Base-by-base conservation (phyloP, 37 sponge, comb jelly and placozoan genomes). In the Aplysina aerophoba region DNA sequence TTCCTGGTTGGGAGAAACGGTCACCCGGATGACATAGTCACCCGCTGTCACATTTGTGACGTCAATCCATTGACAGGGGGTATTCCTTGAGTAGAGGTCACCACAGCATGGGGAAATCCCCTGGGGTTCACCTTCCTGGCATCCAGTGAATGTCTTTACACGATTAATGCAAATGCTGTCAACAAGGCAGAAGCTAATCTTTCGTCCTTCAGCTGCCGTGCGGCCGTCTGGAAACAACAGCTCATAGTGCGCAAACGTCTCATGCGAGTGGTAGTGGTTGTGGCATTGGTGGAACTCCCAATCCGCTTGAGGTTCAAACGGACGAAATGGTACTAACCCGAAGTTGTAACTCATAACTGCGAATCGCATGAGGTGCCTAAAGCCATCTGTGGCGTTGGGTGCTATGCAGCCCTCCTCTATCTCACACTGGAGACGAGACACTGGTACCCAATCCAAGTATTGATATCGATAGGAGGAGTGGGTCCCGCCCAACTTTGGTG, bases 1-100 rank as follows among this genome's bases (percentile, higher is more conserved):
- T 13, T 69, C 56, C 4, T 63, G 60, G 31, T 66, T 57, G 17
- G 97, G 94, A 63, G 94, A 94, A 31, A 97, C 74, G 2, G 30
- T 77, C 59, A 86, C 72, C 34, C 66, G 59, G 17, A 97, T 81
- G 35, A 80, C 59, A 59, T 97, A 97, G 57, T 33, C 73, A 0
- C 93, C 93, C 4, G 82, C 59, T 0, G 90, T 81, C 24, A 92
- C 84, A 28, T 61, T 87, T 13, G 95, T 97, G 62, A 97, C 80
- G 62, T 97, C 97, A 31, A 97, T 92, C 97, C 97, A 97, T 82
- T 97, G 94, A 58, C 97, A 97, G 83, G 91, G 92, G 19, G 91
- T 36, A 21, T 92, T 59, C 0, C 79, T 56, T 8, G 79, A 84
- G 59, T 97, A 97, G 11, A 81, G 33, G 57, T 97, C 97, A 20